Evolutionary conservation across 1,140 invertebrate species (phyloP), one percentile per base, ranked within the genome.

Genomic region (Lasioglossum albipes): DNA sequence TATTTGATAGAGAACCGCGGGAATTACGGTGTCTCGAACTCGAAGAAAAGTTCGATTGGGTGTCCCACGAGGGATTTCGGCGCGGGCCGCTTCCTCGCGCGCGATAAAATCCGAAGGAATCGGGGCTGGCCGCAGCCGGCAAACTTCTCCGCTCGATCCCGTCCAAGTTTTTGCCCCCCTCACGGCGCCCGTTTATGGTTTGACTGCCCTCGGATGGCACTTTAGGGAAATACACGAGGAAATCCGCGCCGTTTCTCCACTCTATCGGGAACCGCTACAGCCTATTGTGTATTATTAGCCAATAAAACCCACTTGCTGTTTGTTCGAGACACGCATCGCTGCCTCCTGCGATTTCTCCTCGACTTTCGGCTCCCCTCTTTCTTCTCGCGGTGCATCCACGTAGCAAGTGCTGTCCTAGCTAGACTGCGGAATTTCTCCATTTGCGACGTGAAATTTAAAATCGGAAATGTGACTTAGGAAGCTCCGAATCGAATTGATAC

Each of bases 161-260:
- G 57, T 42, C 27, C 79, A 90, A 90, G 81, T 90, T 89, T 89
- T 89, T 81, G 77, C 75, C 77, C 68, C 71, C 66, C 67, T 69
- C 57, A 74, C 75, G 74, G 81, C 80, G 73, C 42, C 87, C 86
- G 87, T 93, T 93, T 93, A 93, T 93, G 89, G 92, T 92, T 92
- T 92, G 79, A 92, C 91, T 92, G 87, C 91, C 88, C 89, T 91
- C 90, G 80, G 84, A 93, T 92, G 91, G 92, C 86, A 93, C 92
- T 93, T 93, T 92, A 93, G 92, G 92, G 92, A 93, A 93, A 93
- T 93, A 90, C 88, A 85, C 67, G 45, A 70, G 75, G 66, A 79
- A 75, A 80, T 81, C 79, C 83, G 54, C 78, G 79, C 76, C 75
- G 82, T 42, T 71, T 81, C 87, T 76, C 74, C 84, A 42, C 74